A percentile compares a stretch with the other conserved stretches of the same genome.
Conservation (phyloP, 2,797 vertebrate species). For the Silurus aristotelis region DNA sequence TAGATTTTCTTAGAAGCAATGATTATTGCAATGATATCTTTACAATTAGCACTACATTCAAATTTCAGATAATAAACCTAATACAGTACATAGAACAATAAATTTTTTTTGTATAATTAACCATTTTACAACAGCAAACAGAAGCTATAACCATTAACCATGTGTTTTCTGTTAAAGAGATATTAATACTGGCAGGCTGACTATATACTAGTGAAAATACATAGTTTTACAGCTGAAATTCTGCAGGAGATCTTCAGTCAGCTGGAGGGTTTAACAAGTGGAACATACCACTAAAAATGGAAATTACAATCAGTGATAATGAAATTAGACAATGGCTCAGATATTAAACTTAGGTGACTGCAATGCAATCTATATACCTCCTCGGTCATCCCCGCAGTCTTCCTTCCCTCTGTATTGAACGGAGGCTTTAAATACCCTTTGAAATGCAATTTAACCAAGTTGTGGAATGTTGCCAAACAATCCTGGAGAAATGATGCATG, state of each 20-base stretch:
- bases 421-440: slow-evolving; percentile 71
- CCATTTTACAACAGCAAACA: slow-evolving; percentile 10
- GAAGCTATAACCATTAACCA: neutral
- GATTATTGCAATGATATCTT: neutral
- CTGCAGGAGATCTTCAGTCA: slow-evolving; percentile 44
- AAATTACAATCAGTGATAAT: neutral
- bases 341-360: neutral
- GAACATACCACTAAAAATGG: slow-evolving; percentile 66
- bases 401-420: slow-evolving; percentile 68
- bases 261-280: slow-evolving; percentile 66
- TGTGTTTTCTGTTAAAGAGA: neutral
- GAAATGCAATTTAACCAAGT: slow-evolving; percentile 69
- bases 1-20: neutral
- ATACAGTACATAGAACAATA: neutral
- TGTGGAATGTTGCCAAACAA: slow-evolving; percentile 66
- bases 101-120: neutral
- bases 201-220: neutral
- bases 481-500: slow-evolving; percentile 54
- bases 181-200: neutral
- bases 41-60: slow-evolving; percentile 6
- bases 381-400: slow-evolving; percentile 68
- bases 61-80: neutral
- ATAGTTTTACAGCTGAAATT: slow-evolving; percentile 16
- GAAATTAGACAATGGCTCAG: neutral
- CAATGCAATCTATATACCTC: slow-evolving; percentile 58